Evolutionary conservation across 2,888 invertebrate genomes (phyloP), one percentile per base, ranked within the genome.

Genomic region (Chymomyza fuscimana): DNA sequence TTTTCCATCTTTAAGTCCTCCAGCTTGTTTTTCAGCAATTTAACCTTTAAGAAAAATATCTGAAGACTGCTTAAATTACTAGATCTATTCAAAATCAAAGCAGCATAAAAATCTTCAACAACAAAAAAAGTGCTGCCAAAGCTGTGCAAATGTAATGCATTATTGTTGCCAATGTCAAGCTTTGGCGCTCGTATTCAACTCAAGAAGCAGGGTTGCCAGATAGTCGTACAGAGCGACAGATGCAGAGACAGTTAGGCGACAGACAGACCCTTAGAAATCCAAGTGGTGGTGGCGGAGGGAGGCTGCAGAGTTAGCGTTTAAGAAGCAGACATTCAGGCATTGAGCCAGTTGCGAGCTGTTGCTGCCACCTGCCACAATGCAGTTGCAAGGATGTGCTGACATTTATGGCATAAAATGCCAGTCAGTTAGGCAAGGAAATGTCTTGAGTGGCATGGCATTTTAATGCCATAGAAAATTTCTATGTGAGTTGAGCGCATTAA

Each of bases 81-180:
- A 78, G 78, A 73, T 81, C 81, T 73, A 80, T 83, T 83, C 81
- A 81, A 75, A 86, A 83, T 86, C 86, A 83, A 77, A 78, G 84
- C 73, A 78, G 81, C 81, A 83, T 83, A 81, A 81, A 83, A 86
- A 77, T 75, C 65, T 69, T 72, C 70, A 69, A 70, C n/a, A 54
- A 54, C 54, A 54, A 54, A 7, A 54, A 54, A 54, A 54, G 16
- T 54, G 54, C 22, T 54, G 54, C 54, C 54, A 54, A 16, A 54
- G 54, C 22, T 16, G 16, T 22, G 54, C 22, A 16, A 54, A 54
- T 54, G 54, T 54, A 22, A 16, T n/a, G 22, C n/a, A 54, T 54
- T 54, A 54, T 54, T 54, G 54, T 54, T 54, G 54, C 54, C 16
- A 54, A 54, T 54, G 54, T 54, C 54, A 54, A 22, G 54, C 54